Percentiles rank a stretch among this genome's conserved stretches.
These are phyloP conservation scores for Sakesphorus luctuosus DNA, from an alignment of 2,113 vertebrate genomes.

Conservation along the genomic window DNA sequence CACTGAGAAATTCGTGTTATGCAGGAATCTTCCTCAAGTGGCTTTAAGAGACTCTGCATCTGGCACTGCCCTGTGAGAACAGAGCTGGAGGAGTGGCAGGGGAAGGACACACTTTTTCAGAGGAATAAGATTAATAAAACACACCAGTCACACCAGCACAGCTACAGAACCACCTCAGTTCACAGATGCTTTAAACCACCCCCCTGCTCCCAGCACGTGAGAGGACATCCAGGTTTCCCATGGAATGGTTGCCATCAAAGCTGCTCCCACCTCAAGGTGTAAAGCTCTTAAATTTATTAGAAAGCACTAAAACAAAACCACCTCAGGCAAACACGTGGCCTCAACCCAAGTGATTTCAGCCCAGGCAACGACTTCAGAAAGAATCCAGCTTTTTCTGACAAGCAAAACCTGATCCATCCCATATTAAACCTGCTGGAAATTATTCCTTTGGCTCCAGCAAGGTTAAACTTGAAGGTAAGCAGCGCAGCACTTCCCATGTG, in stretches of 20 bases:
- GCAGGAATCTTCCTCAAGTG: not conserved
- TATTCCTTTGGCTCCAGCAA: not conserved
- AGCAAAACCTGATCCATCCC: not conserved
- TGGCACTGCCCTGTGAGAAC: not conserved
- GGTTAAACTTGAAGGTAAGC: not conserved
- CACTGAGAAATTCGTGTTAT: not conserved
- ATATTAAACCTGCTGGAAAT: not conserved
- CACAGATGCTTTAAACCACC: not conserved
- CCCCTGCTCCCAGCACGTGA: rapidly evolving
- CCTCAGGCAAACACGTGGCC: not conserved
- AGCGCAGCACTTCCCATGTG: not conserved
- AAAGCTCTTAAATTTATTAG: conserved; percentile 37
- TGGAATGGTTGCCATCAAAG: not conserved
- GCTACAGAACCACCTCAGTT: not conserved
- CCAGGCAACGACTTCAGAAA: not conserved
- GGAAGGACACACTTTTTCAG: not conserved
- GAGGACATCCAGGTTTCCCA: not conserved
- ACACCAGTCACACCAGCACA: not conserved
- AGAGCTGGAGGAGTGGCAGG: rapidly evolving
- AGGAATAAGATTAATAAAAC: not conserved
- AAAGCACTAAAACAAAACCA: not conserved
- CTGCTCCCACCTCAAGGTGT: not conserved
- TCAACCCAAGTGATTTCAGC: not conserved
- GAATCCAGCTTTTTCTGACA: not conserved
- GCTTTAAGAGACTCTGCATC: conserved; percentile 15